These are phyloP conservation scores for Oxystoma pomonae DNA, from an alignment of 2,888 invertebrate species.

Conservation along the genomic window DNA sequence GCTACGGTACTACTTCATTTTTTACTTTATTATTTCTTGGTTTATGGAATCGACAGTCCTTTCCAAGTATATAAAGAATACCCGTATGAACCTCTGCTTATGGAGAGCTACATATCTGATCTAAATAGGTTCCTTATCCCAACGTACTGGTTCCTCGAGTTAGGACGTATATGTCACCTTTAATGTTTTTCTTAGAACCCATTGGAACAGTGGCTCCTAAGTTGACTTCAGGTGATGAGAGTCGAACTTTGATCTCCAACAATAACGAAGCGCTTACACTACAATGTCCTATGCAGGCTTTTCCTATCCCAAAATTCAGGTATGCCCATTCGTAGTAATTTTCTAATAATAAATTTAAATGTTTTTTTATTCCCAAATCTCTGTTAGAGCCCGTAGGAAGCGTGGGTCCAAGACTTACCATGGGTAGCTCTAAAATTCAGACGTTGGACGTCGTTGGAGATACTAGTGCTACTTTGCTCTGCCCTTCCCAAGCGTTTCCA, in stretches of 20 bases:
- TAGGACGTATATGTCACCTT: no score
- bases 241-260: conserved; percentile 32
- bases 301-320: conserved; percentile 70
- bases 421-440: conserved; percentile 51
- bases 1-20: no score
- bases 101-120: no score
- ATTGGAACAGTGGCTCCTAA: conserved; percentile 73
- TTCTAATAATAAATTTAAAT: no score
- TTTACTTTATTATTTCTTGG: conserved; percentile 6
- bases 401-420: conserved; percentile 50
- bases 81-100: background rate
- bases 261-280: conserved; percentile 50
- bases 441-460: conserved; percentile 53
- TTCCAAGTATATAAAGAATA: background rate
- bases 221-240: conserved; percentile 44
- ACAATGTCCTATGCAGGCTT: conserved; percentile 63
- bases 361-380: conserved; percentile 23
- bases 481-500: conserved; percentile 49
- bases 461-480: conserved; percentile 55
- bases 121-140: conserved; percentile 37
- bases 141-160: no score
- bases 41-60: no score
- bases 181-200: conserved; percentile 55
- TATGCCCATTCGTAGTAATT: no score
- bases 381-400: conserved; percentile 53